Conservation (phyloP, 2,888 invertebrate genomes). For the Tridacna gigas region DNA sequence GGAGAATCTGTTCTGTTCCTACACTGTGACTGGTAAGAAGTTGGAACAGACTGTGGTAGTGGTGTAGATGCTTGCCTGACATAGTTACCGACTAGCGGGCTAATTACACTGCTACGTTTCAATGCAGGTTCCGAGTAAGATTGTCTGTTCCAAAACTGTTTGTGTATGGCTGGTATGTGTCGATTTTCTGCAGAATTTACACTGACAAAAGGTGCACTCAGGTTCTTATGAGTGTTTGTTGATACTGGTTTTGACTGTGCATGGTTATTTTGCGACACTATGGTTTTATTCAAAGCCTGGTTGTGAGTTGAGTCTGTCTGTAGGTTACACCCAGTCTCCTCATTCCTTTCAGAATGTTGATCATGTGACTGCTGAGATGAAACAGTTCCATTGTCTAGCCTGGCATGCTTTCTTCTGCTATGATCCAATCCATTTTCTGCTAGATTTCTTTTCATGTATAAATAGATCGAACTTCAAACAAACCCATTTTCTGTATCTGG, state of each 20-base stretch:
- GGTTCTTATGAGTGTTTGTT: not conserved
- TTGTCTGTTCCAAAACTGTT: too few species aligned
- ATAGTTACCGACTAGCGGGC: not conserved
- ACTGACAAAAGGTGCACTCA: not conserved
- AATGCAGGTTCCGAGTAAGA: not conserved
- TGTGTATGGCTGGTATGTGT: too few species aligned
- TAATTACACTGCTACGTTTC: not conserved
- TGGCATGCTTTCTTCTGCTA: conserved; percentile 55
- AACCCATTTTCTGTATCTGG: conserved; percentile 3
- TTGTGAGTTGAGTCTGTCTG: not conserved
- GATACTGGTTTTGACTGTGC: conserved; percentile 15
- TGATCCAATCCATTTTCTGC: conserved; percentile 34
- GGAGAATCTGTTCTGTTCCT: not conserved
- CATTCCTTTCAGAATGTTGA: not conserved
- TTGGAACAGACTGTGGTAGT: not conserved
- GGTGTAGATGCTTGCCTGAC: not conserved
- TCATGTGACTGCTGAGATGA: not conserved
- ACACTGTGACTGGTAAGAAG: not conserved
- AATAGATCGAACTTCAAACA: not conserved
- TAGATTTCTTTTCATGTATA: conserved; percentile 58
- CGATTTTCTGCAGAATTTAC: too few species aligned
- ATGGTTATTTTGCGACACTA: not conserved
- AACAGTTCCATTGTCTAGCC: conserved; percentile 32
- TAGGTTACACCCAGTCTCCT: not conserved
- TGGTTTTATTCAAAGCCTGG: not conserved